Evolutionary conservation across 2,113 vertebrate genomes (phyloP), one percentile per base, ranked within the genome.

Genomic region (Tetrao urogallus): DNA sequence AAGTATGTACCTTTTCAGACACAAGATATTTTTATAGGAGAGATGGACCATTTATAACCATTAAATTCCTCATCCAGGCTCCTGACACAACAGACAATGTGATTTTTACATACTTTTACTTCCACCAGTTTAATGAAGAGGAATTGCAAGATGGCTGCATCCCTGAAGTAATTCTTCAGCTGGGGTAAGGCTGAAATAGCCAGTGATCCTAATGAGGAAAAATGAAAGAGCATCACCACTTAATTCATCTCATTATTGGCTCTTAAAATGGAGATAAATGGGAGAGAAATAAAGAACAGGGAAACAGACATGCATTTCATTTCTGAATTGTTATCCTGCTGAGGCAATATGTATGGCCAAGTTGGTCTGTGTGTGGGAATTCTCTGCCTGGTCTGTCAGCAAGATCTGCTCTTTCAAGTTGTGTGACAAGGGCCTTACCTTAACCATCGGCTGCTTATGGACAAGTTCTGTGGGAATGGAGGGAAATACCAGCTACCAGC

Each of bases 221-320:
- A 94, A 96, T 88, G 85, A 94, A 93, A 94, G 80, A 82, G 56
- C 70, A 97, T 95, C 89, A 91, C 77, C 60, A 79, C 74, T 89
- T 95, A 72, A 93, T 94, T 92, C 63, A 70, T 91, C 95, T 92
- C 80, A 88, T 92, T 95, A 78, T 96, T 83, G 88, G 86, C 69
- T 88, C 80, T 92, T 92, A 90, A 86, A 96, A 95, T 97, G 65
- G 94, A 97, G 81, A 97, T 73, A 96, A 95, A 96, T 92, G 92
- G 81, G 72, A 81, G 27, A 87, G 45, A 90, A 63, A 57, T 18
- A 22, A 71, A 84, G 87, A 80, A 60, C 58, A 40, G 58, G 5
- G 22, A 54, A 48, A 82, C 25, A 92, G 67, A 76, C 63, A 67
- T 8, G 63, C 69, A 89, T 94, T 96, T 94, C 3, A 70, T 90